Base-by-base conservation (phyloP, 2,888 invertebrate genomes). In the Cephus pulcher region DNA sequence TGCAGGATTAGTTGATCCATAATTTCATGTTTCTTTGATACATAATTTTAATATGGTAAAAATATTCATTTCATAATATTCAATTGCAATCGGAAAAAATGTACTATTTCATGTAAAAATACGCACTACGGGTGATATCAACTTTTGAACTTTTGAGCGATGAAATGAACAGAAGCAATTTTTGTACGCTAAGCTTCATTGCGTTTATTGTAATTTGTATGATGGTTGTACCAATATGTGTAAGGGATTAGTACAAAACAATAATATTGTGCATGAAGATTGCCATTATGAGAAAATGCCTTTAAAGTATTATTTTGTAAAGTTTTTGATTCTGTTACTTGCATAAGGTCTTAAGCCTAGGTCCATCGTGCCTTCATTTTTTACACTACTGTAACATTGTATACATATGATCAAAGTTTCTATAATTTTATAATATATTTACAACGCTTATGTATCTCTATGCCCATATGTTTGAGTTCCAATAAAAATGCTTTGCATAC, bases 331-430 rank as follows among this genome's bases (percentile, higher is more conserved):
- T 75, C 34, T 75, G 34, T 75, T 68, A 15, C 30, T 56, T 70
- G 35, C 34, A n/a, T 70, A 34, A 32, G n/a, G n/a, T 32, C 12
- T 75, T 69, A 75, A 69, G 40, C 69, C 34, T 78, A 75, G 37
- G n/a, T 78, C 78, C 75, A 75, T 75, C 71, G 78, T 78, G 78
- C 78, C 78, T 78, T 78, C 75, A 75, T 78, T 78, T 78, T 70
- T 77, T 33, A 35, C 34, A n/a, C 30, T n/a, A 32, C 68, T 75
- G 56, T 32, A 78, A 77, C 37, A 74, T 77, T 78, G 78, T 75
- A 71, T 1, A 75, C 75, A 74, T 34, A 78, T 70, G 71, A 78
- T 69, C 33, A 75, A 77, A 78, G 75, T 78, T 78, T 78, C 71
- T 78, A 34, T 78, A 78, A 78, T 78, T 78, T 75, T 78, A 40